Evolutionary conservation across 2,797 vertebrate species (phyloP).

Genomic region (Percopsis omiscomaycus): DNA sequence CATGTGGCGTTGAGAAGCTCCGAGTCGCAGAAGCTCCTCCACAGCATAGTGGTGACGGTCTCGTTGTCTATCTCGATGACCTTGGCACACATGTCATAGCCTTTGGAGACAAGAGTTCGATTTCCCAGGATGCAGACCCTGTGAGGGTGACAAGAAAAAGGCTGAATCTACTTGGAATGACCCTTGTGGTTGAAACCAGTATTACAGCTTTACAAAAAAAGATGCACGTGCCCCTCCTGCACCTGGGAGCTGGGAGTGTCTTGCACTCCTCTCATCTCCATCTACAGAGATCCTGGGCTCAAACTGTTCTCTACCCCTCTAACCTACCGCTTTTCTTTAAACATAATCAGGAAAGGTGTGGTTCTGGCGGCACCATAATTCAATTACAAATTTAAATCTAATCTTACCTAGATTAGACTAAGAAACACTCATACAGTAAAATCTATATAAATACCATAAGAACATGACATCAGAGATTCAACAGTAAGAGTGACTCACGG

Average conservation of each 20-base stretch:
- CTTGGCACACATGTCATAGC: conserved; percentile 91
- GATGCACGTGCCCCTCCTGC: background rate
- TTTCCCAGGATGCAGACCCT: conserved; percentile 96
- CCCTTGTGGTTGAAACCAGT: background rate
- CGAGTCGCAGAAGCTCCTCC: conserved; percentile 93
- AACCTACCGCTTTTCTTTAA: too few relatives aligned
- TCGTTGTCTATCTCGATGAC: conserved; percentile 87
- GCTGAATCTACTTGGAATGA: too few relatives aligned
- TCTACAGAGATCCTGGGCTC: too few relatives aligned
- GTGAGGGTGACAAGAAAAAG: conserved; percentile 14
- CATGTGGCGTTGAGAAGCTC: conserved; percentile 92
- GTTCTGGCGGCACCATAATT: too few relatives aligned
- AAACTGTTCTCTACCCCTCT: too few relatives aligned
- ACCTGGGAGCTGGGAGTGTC: too few relatives aligned
- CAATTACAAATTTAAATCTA: too few relatives aligned
- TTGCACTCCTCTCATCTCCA: too few relatives aligned
- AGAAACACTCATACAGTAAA: background rate
- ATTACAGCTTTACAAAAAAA: too few relatives aligned
- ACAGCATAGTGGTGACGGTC: conserved; percentile 91
- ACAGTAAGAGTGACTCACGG: conserved; percentile 75
- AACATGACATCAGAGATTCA: conserved; percentile 1
- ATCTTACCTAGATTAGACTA: background rate
- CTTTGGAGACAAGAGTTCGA: conserved; percentile 87
- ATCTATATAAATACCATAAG: background rate
- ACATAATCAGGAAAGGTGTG: too few relatives aligned